Evolutionary conservation across 2,113 vertebrate species (phyloP), one percentile per base, ranked within the genome.

Genomic region (Pseudorhombus dupliciocellatus): DNA sequence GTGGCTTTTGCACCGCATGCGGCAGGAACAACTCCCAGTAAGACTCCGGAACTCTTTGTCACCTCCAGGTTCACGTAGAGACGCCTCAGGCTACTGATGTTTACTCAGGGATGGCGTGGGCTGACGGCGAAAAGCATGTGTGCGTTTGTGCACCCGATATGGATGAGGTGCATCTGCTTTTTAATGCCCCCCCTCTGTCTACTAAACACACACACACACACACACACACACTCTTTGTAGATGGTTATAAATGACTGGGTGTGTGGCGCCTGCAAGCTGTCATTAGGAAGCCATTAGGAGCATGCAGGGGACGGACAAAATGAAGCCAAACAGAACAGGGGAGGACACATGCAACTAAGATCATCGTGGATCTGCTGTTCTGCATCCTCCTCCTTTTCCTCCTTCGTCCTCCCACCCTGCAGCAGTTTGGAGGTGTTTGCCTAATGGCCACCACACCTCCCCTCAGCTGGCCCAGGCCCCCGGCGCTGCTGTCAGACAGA

Each of bases 261-360:
- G 85, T 87, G 84, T 76, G 84, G 72, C 90, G 90, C 88, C 88
- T 89, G 88, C 82, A 87, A 92, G 90, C 85, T 90, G 91, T 90
- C 91, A 90, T 92, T 92, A 92, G 85, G 79, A 91, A 90, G 81
- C 88, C 91, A 92, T 92, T 91, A 90, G 86, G 64, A 88, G 80
- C 87, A 75, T 80, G 86, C 82, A 75, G 86, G 79, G 77, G 81
- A 79, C 84, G 78, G 87, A 85, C 86, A 69, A 68, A 80, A 85
- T 71, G 8, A 80, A 78, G 84, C 28, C 1, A 58, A 89, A 84
- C 75, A 78, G 75, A 84, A 78, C 73, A 83, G 72, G 63, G 66
- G 77, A 87, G 84, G 80, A 85, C 87, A 83, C 85, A 59, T 70
- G 76, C 84, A 74, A 75, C 72, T 51, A 62, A 82, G 78, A 85